Base-by-base conservation (phyloP, 2,888 invertebrate species). In the Blastobasis lacticolella region DNA sequence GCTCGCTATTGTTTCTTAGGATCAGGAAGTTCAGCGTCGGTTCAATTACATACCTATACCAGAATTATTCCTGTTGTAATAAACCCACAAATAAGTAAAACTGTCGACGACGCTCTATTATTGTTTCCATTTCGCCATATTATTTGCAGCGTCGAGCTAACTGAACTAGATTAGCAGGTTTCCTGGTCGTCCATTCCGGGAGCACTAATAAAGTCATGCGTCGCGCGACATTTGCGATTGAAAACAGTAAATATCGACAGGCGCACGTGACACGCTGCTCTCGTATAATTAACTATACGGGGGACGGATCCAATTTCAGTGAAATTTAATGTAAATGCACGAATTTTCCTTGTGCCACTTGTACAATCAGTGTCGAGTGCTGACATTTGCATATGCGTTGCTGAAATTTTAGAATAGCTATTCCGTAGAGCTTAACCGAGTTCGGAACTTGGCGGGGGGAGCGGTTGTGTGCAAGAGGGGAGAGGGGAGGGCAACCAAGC, bases 291-390 rank as follows among this genome's bases (percentile, higher is more conserved):
- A 80, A 80, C 78, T 80, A 77, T 23, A 23, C 75, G 71, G 69
- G 74, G 69, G 71, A 73, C 69, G 72, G 76, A 81, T 84, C 78
- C 81, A 82, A 86, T 83, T 84, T 82, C 79, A 73, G 75, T 74
- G 75, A 81, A 84, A 86, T 85, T 83, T 87, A 85, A 87, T 86
- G 87, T 86, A 82, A 86, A 88, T 85, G 81, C 82, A 85, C 84
- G 85, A 85, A 85, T 87, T 84, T 85, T 83, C 79, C 79, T 75
- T 71, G 75, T 77, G 78, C 83, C 78, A 84, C 80, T 87, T 84
- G 84, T 81, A 87, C 83, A 86, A 87, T 88, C 84, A 87, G 84
- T 83, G 86, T 85, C 84, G 85, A 81, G 83, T 77, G 78, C 83
- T 85, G 84, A 86, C 82, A 87, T 86, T 86, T 86, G 87, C 86